Base-by-base conservation (phyloP, 2,797 vertebrate genomes). In the Antennarius maculatus region DNA sequence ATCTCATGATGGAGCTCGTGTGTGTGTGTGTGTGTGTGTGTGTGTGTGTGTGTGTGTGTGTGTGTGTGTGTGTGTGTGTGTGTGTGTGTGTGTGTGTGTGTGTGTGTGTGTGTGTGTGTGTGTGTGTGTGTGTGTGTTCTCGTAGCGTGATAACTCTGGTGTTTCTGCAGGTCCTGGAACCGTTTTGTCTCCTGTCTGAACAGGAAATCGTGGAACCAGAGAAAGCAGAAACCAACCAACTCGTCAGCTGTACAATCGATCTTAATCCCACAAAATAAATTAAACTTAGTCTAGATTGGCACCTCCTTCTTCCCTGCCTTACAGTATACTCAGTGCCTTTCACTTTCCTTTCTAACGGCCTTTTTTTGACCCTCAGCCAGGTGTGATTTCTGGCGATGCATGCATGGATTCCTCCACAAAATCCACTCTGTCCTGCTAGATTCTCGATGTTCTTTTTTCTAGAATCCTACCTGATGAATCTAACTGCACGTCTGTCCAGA, bases 161-260 rank as follows among this genome's bases (percentile, higher is more conserved):
- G 86, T 94, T 83, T 93, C 86, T 85, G 74, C 94, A 95, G 94
- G 93, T 95, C 67, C 90, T 94, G 93, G 91, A 92, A 86, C 86
- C 77, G 78, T 90, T 89, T 81, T 88, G 83, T 90, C 86, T 75
- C 78, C 74, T 80, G 90, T 90, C 87, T 88, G 89, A 92, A 66
- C 89, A 87, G 81, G 85, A 87, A 86, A 77, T 63, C 66, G 57
- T 29, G 56, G 87, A 87, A 69, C 56, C 79, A 71, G 82, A 86
- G 64, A 86, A 87, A 56, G 17, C 69, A 68, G 86, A 79, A 76
- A 74, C 83, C 68, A 61, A 3, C 79, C 82, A 80, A 47, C 70
- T 85, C 15, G 54, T 56, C 79, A 64, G 58, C 62, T 73, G 47
- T 66, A 23, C 23, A 1, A 23, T 1, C 23, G 73, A 51, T 78